Evolutionary conservation across 2,888 invertebrate genomes (phyloP), one percentile per base, ranked within the genome.

Genomic region (Mongoloraphidia duomilia): DNA sequence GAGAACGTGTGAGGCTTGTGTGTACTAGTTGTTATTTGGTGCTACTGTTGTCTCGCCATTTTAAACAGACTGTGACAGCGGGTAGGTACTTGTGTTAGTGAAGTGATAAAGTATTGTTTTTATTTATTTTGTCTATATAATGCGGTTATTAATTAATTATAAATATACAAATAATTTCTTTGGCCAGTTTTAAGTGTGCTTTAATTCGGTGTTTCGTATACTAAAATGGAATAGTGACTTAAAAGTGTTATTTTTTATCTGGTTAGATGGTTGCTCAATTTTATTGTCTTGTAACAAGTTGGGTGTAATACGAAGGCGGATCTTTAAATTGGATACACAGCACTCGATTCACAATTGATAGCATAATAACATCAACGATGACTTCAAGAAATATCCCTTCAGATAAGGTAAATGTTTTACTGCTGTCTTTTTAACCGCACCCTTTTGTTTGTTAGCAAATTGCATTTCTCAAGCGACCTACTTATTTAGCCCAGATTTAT

Each of bases 321-420:
- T 39, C 40, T 39, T 14, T 39, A 39, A 12, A 14, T 12, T 39
- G 40, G 40, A 39, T 39, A 39, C 9, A 26, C 26, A 26, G 42
- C 11, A 14, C 14, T n/a, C 42, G 17, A 17, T 42, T 14, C 42
- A 42, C 17, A 33, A 26, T 26, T 26, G 26, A 26, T 26, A 69
- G 70, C 65, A 59, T 64, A 67, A 67, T 69, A 70, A 70, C 68
- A 67, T 68, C 69, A 71, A 74, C 72, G 70, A 83, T 83, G 82
- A 81, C 82, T 73, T 78, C 79, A 67, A 82, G 84, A 74, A 82
- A 82, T 73, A 80, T 84, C 73, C 84, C 85, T 68, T 81, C 84
- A 70, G 84, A 85, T 76, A 85, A 85, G 84, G 85, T 84, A 71
- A 71, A 74, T 54, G 55, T 55, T 55, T 57, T 55, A 6, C 26